Evolutionary conservation across 2,113 vertebrate genomes (phyloP).

Genomic region (Eretmochelys imbricata): DNA sequence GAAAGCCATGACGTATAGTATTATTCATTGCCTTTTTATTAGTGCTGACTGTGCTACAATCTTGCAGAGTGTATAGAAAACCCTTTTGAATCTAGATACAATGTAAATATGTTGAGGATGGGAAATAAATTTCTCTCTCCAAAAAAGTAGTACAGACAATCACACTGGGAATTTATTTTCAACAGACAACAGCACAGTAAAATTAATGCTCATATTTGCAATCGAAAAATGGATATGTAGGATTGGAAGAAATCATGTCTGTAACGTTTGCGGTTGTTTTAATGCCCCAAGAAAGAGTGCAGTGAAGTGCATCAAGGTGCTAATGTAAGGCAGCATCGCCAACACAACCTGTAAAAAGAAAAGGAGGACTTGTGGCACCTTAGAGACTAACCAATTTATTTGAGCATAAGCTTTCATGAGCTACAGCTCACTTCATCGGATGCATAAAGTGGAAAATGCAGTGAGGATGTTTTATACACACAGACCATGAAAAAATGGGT

Average conservation of each 20-base stretch:
- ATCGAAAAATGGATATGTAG: neutral
- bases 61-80: slow-evolving; percentile 22
- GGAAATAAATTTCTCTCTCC: slow-evolving; percentile 29
- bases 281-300: neutral
- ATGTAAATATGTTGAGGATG: neutral
- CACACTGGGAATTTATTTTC: neutral
- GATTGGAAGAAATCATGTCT: neutral
- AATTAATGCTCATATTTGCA: neutral
- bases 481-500: too few relatives aligned
- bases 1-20: slow-evolving; percentile 41
- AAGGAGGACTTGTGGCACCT: too few relatives aligned
- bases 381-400: too few relatives aligned
- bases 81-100: slow-evolving; percentile 30
- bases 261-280: neutral
- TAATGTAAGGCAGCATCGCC: neutral
- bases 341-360: neutral
- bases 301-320: neutral
- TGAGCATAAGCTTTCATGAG: too few relatives aligned
- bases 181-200: neutral
- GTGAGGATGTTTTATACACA: too few relatives aligned
- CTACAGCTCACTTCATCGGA: too few relatives aligned
- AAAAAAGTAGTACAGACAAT: slow-evolving; percentile 6
- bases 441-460: too few relatives aligned
- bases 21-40: slow-evolving; percentile 59
- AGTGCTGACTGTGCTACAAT: neutral